Conservation (phyloP, 2,797 vertebrate genomes). For the Semotilus atromaculatus region DNA sequence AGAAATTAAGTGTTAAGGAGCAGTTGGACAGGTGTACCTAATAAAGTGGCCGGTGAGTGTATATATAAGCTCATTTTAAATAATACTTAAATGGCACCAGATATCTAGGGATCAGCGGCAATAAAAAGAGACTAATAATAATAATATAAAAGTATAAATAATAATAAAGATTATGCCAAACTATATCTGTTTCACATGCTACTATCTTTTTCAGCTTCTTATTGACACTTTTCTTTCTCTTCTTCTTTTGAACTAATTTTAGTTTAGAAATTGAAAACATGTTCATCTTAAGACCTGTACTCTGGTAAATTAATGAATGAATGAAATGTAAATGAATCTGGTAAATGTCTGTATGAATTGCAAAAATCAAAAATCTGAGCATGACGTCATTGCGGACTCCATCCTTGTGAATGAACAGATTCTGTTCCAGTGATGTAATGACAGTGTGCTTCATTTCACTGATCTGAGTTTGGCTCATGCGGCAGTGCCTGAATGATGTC, state of each 20-base stretch:
- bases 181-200: background rate
- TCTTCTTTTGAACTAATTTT: background rate
- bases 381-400: background rate
- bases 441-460: slow-evolving; percentile 6
- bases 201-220: background rate
- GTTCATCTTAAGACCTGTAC: background rate
- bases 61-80: too few relatives aligned
- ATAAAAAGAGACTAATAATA: too few relatives aligned
- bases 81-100: background rate
- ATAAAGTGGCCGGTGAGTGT: too few relatives aligned
- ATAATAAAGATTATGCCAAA: too few relatives aligned
- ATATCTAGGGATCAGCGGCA: background rate
- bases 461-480: background rate
- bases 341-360: background rate
- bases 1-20: too few relatives aligned
- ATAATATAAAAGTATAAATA: too few relatives aligned
- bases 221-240: background rate
- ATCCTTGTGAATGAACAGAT: background rate
- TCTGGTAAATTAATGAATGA: background rate
- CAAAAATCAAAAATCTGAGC: background rate
- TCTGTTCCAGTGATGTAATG: slow-evolving; percentile 10
- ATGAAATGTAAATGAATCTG: too few relatives aligned
- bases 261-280: background rate
- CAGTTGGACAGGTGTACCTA: too few relatives aligned
- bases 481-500: background rate